Evolutionary conservation across 2,888 invertebrate genomes (phyloP).

Genomic region (Protodeltote pygarga): DNA sequence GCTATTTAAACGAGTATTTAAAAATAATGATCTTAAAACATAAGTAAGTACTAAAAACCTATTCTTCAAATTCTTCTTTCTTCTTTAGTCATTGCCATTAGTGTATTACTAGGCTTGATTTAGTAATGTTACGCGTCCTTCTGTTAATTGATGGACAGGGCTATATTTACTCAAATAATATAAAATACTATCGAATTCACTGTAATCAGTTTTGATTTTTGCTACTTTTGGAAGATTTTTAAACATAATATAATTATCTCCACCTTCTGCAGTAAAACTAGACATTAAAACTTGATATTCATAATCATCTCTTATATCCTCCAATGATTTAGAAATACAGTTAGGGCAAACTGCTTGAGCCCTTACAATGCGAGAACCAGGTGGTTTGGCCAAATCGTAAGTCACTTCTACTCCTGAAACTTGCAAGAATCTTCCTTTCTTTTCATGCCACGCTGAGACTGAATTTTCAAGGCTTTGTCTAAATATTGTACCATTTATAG

Average conservation of each 20-base stretch:
- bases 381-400: conserved; percentile 89
- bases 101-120: conserved; percentile 72
- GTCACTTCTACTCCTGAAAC: conserved; percentile 91
- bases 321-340: conserved; percentile 85
- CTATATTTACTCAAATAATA: conserved; percentile 87
- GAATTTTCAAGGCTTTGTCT: conserved; percentile 90
- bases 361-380: conserved; percentile 88
- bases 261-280: conserved; percentile 90
- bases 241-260: conserved; percentile 90
- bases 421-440: conserved; percentile 93
- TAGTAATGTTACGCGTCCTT: conserved; percentile 86
- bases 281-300: conserved; percentile 90
- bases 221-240: conserved; percentile 58
- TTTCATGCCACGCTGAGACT: conserved; percentile 86
- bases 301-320: conserved; percentile 81
- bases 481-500: conserved; percentile 89
- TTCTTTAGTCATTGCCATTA: conserved; percentile 3
- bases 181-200: conserved; percentile 72
- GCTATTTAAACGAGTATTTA: conserved; percentile 20
- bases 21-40: conserved; percentile 7
- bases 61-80: neutral
- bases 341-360: conserved; percentile 89
- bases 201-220: conserved; percentile 63
- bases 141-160: conserved; percentile 87
- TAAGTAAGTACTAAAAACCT: conserved; percentile 19